Evolutionary conservation across 2,113 vertebrate genomes (phyloP), one percentile per base, ranked within the genome.

Genomic region (Cynopterus brachyotis): DNA sequence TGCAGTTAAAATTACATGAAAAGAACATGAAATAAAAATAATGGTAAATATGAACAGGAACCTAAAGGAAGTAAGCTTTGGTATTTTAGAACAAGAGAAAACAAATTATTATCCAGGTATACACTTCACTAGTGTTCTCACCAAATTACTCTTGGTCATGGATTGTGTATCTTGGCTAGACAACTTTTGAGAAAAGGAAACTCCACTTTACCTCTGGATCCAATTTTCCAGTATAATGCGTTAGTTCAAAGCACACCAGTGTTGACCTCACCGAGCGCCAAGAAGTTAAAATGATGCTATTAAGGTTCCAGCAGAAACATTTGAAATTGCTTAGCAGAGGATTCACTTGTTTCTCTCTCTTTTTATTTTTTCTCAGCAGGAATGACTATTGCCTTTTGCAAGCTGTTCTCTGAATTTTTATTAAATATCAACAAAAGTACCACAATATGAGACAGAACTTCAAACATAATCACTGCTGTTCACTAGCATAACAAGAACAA

Each of bases 161-260:
- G 67, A 59, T 66, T 98, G 90, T 92, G 35, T 95, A 60, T 97
- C 92, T 97, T 97, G 92, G 94, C 96, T 73, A 73, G 28, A 90
- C 30, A 69, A 59, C 76, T 85, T 91, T 57, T 88, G 91, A 97
- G 72, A 85, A 97, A 94, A 97, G 91, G 80, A 97, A 97, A 94
- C 94, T 78, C 66, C 50, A 32, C 40, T 97, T 92, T 96, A 80
- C 81, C 30, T 75, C 90, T 96, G 80, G 70, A 95, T 95, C 81
- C 96, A 97, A 92, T 97, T 94, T 96, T 96, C 90, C 90, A 90
- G 53, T 67, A 53, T 70, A 93, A 96, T 64, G 30, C 5, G 0
- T 88, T 72, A 89, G 66, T 84, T 94, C 60, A 96, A 95, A 97
- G 76, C 95, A 94, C 79, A 79, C 67, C 47, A 35, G 6, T 87